Evolutionary conservation across 2,797 vertebrate species (phyloP), one percentile per base, ranked within the genome.

Genomic region (Lepus townsendii): DNA sequence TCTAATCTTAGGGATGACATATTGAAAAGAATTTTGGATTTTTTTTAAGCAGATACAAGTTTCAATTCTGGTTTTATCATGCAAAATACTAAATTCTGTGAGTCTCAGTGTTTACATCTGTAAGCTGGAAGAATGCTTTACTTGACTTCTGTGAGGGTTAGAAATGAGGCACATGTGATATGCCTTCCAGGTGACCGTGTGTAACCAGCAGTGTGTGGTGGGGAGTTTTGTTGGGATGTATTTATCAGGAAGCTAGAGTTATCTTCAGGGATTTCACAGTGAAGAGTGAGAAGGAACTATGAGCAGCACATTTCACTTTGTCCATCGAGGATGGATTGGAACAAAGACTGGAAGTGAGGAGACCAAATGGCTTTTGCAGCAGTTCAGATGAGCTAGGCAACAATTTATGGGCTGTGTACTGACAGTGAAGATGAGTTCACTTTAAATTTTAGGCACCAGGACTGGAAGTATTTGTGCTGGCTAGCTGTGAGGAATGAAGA

Each of bases 61-160:
- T 96, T 88, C 60, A 95, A 76, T 90, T 93, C 80, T 93, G 76
- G 84, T 38, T 72, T 87, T 93, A 72, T 68, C 50, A 73, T 57
- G 65, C 32, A 93, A 26, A 13, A 32, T 62, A 54, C 2, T 22
- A 60, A 88, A 27, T 92, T 77, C 24, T 91, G 42, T 82, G 35
- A 84, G 47, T 32, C 38, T 75, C 52, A 35, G 1, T 63, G 77
- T 90, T 83, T 76, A 73, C 77, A 32, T 77, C 71, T 80, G 73
- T 69, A 57, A 93, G 76, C 32, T 86, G n/a, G 65, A 89, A 52
- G 20, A 77, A 69, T 42, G 63, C 26, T 5, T 42, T 35, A 30
- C 0, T 62, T 54, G 71, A 71, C 35, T 38, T 11, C n/a, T 54
- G 7, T 14, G 24, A 90, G 52, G 30, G 42, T 82, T 90, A 73